Evolutionary conservation across 1,140 invertebrate species (phyloP).

Genomic region (Drosophila bocqueti): DNA sequence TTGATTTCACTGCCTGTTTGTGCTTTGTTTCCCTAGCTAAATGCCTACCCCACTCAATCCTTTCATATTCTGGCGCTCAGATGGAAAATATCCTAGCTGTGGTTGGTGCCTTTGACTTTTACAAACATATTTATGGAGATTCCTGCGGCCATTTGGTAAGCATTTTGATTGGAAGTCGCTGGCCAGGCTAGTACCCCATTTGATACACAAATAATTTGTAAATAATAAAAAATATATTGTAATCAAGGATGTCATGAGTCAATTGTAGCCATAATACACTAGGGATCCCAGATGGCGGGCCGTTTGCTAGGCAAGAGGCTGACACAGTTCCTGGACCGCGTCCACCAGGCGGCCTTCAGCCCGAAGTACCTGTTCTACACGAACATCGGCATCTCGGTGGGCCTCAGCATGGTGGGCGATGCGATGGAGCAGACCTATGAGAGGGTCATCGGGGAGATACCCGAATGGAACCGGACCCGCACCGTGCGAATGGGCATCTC

Average conservation of each 20-base stretch:
- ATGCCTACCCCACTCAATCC: slow-evolving; percentile 11
- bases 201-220: no score
- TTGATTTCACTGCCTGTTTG: slow-evolving; percentile 68
- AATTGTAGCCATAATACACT: background rate
- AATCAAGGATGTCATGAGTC: background rate
- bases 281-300: slow-evolving; percentile 32
- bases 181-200: background rate
- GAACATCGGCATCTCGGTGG: slow-evolving; percentile 92
- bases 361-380: slow-evolving; percentile 92
- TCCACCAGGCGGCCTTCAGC: slow-evolving; percentile 86
- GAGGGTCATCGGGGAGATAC: slow-evolving; percentile 87
- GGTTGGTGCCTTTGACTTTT: slow-evolving; percentile 11
- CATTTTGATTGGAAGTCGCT: slow-evolving; percentile 32
- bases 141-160: slow-evolving; percentile 24
- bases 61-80: slow-evolving; percentile 11
- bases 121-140: slow-evolving; percentile 26
- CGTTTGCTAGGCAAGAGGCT: slow-evolving; percentile 26
- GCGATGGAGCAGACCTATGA: slow-evolving; percentile 93
- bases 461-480: slow-evolving; percentile 88
- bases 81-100: slow-evolving; percentile 18
- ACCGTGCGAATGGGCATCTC: slow-evolving; percentile 92
- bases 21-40: slow-evolving; percentile 53
- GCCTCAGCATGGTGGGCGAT: slow-evolving; percentile 92
- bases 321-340: slow-evolving; percentile 1
- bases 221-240: background rate